A percentile compares a stretch with the other conserved stretches of the same genome.
These are phyloP conservation scores for Kryptolebias marmoratus DNA, from an alignment of 2,113 vertebrate species.

Conservation along the genomic window DNA sequence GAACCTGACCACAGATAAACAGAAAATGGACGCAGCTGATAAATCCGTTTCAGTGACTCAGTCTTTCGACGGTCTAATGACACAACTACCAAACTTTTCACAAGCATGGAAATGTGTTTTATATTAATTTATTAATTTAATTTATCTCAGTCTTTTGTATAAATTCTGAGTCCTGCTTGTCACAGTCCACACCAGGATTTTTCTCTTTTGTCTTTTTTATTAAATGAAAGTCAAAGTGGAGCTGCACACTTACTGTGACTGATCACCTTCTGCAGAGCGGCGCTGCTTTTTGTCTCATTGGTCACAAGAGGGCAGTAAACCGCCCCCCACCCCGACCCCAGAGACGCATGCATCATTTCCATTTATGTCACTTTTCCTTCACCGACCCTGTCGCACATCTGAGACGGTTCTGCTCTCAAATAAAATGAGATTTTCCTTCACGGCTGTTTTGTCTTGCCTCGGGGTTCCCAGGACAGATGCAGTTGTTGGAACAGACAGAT, in stretches of 20 bases:
- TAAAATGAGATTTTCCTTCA: neutral
- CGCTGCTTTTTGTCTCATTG: constrained; percentile 20
- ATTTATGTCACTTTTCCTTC: constrained; percentile 16
- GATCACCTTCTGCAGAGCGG: neutral
- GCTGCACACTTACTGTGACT: neutral
- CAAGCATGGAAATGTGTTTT: too few relatives aligned
- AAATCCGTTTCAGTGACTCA: too few relatives aligned
- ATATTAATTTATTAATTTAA: too few relatives aligned
- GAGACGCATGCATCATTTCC: neutral
- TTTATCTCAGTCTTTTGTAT: neutral
- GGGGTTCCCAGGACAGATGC: constrained; percentile 19
- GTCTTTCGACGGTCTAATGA: too few relatives aligned
- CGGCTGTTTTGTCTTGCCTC: constrained; percentile 10
- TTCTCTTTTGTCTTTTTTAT: neutral
- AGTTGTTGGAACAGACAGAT: constrained; percentile 54
- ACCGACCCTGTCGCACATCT: constrained; percentile 27
- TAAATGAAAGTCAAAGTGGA: neutral
- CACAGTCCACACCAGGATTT: neutral
- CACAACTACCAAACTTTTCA: too few relatives aligned
- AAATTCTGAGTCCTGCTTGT: neutral
- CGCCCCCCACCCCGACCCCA: neutral
- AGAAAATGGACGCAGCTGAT: too few relatives aligned
- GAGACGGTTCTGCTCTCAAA: constrained; percentile 25
- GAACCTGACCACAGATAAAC: too few relatives aligned
- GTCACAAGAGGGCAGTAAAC: constrained; percentile 62